Evolutionary conservation across 30 jellyfish, hydroid and myxozoan species (phyloP), one percentile per base, ranked within the genome.

Genomic region (Catostylus mosaicus): DNA sequence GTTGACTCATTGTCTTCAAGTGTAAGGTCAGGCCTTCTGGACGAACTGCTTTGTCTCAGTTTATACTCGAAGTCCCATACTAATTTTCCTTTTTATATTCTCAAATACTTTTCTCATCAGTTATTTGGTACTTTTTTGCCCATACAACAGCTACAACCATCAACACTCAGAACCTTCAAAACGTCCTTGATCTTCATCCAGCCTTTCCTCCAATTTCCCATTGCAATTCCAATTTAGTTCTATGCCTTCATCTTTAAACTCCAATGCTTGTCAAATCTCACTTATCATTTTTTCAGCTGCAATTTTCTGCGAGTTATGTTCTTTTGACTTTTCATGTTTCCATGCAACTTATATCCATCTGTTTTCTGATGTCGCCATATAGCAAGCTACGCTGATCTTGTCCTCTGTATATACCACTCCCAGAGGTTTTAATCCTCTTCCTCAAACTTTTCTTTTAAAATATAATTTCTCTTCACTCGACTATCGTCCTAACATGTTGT

Each of bases 31-130:
- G 63, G 63, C 24, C 63, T 50, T 18, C 63, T 50, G 2, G 63
- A 23, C 24, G 63, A 2, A 5, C 26, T 50, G 63, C 6, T 50
- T 16, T 50, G 19, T 50, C 63, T 9, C 74, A 23, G 6, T 14
- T 16, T 16, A 9, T 18, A 32, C 18, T 16, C 47, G n/a, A n/a
- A 26, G 18, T 61, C 74, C 43, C 74, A 26, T 3, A 26, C 47
- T 5, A 24, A 30, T 23, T 61, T 61, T 32, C 32, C 74, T 27
- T 50, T 9, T 50, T 50, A 18, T 50, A 24, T 67, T 67, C 79
- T 67, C 79, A 1, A 67, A 67, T 8, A 67, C 67, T 1, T 67
- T 67, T 67, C 79, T 67, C 79, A 67, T 67, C 64, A 38, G 30
- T 24, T 30, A 67, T 27, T 31, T 67, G 5, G 30, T 67, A 67